Percentiles rank a stretch among this genome's conserved stretches.
phyloP scores from a whole-genome alignment of 2,797 vertebrate species.

The Petrocephalus sullivani region DNA sequence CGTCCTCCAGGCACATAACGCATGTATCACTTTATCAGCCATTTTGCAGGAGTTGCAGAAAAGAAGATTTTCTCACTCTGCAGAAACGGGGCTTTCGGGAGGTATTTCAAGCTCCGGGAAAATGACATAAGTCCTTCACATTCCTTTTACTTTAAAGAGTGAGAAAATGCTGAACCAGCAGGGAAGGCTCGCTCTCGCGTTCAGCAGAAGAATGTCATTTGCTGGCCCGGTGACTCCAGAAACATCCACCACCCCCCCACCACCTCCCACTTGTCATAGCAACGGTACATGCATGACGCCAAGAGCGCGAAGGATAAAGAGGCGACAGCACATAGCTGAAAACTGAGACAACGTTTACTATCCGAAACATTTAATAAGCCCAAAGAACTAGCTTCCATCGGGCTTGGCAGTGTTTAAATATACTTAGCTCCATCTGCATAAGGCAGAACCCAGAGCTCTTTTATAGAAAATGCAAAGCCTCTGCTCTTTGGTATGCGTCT shows the following conservation, averaged over 20 bases:
- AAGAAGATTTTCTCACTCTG: neutral
- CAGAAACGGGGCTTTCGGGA: neutral
- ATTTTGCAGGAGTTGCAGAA: neutral
- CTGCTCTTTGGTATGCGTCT: neutral
- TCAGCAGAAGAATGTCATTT: neutral
- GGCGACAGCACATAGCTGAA: neutral
- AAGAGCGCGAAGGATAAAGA: neutral
- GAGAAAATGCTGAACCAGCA: neutral
- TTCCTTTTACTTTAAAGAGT: neutral
- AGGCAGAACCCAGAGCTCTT: neutral
- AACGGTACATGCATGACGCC: neutral
- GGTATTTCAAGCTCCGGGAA: neutral
- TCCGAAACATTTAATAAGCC: neutral
- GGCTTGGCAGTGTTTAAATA: neutral
- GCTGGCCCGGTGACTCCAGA: neutral
- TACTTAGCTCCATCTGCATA: neutral
- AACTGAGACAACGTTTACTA: neutral
- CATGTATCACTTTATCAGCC: constrained; percentile 16
- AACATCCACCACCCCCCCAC: neutral
- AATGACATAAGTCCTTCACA: neutral
- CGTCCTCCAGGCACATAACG: constrained; percentile 13
- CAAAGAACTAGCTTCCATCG: neutral
- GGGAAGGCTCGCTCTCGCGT: neutral
- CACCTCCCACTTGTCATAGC: neutral
- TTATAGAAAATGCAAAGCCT: neutral